phyloP scores from a whole-genome alignment of 2,888 invertebrate genomes.

The Gandaritis pyraliata region DNA sequence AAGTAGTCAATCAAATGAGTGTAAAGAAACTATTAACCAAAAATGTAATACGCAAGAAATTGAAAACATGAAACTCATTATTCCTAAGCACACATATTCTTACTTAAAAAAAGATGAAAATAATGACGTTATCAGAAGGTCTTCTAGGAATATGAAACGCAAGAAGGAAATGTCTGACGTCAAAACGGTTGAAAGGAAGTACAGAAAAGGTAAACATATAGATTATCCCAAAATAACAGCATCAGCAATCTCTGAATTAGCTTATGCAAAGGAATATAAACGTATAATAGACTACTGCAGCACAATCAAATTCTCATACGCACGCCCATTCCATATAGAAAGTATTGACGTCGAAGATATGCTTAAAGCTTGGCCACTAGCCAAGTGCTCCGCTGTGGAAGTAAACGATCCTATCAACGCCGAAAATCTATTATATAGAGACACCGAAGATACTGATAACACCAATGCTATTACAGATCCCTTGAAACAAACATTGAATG shows the following conservation, averaged over 20 bases:
- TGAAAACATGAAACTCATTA: constrained; percentile 6
- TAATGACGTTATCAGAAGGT: constrained; percentile 3
- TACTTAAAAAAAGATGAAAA: neutral
- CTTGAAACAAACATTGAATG: constrained; percentile 58
- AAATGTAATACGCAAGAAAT: neutral
- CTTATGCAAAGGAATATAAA: constrained; percentile 66
- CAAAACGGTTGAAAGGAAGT: constrained; percentile 55
- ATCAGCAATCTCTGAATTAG: constrained; percentile 49
- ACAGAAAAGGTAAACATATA: constrained; percentile 73
- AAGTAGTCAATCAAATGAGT: constrained; percentile 14
- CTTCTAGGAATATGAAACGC: constrained; percentile 60
- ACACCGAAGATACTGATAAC: constrained; percentile 38
- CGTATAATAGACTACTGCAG: constrained; percentile 64
- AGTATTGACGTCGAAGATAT: constrained; percentile 58
- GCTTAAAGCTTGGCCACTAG: constrained; percentile 66
- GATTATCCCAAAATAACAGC: constrained; percentile 62
- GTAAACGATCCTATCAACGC: constrained; percentile 36
- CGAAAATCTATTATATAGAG: constrained; percentile 54
- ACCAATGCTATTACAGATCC: constrained; percentile 49
- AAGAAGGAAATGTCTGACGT: constrained; percentile 58
- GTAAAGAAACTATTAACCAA: constrained; percentile 4
- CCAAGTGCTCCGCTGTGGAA: constrained; percentile 37
- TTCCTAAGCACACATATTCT: constrained; percentile 18
- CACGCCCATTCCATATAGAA: constrained; percentile 69
- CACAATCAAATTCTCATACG: constrained; percentile 72